Percentiles rank a stretch among this genome's conserved stretches.
phyloP scores from a whole-genome alignment of 2,888 invertebrate genomes.

The Erannis defoliaria region DNA sequence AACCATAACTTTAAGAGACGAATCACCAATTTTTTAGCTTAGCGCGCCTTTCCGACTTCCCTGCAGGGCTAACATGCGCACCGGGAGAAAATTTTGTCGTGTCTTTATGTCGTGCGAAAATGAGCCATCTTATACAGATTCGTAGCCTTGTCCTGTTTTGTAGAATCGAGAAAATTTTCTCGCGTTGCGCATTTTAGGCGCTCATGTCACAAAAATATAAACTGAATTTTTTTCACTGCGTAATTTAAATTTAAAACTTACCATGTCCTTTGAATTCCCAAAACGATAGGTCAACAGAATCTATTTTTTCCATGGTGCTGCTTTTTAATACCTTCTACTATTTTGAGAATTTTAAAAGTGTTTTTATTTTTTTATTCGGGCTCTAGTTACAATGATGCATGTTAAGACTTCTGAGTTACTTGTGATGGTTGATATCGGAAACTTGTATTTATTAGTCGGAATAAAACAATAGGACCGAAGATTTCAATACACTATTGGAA shows the following conservation, averaged over 20 bases:
- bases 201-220: too few relatives aligned
- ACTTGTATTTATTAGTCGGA: conserved; percentile 25
- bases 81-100: too few relatives aligned
- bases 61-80: too few relatives aligned
- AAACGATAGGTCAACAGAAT: conserved; percentile 38
- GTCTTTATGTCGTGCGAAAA: too few relatives aligned
- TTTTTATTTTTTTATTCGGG: neutral
- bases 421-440: conserved; percentile 6
- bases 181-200: too few relatives aligned
- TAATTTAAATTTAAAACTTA: conserved; percentile 33
- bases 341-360: neutral
- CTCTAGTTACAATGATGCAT: neutral
- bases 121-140: too few relatives aligned
- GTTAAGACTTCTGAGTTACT: conserved; percentile 9
- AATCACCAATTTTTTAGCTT: too few relatives aligned
- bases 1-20: too few relatives aligned
- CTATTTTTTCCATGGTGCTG: conserved; percentile 41
- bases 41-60: too few relatives aligned
- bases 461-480: conserved; percentile 23
- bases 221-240: neutral
- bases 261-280: conserved; percentile 59
- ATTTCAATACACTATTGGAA: conserved; percentile 12
- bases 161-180: too few relatives aligned
- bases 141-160: too few relatives aligned
- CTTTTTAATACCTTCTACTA: neutral